Conservation (phyloP, 2,888 invertebrate species). For the Cephus rjabovi region DNA sequence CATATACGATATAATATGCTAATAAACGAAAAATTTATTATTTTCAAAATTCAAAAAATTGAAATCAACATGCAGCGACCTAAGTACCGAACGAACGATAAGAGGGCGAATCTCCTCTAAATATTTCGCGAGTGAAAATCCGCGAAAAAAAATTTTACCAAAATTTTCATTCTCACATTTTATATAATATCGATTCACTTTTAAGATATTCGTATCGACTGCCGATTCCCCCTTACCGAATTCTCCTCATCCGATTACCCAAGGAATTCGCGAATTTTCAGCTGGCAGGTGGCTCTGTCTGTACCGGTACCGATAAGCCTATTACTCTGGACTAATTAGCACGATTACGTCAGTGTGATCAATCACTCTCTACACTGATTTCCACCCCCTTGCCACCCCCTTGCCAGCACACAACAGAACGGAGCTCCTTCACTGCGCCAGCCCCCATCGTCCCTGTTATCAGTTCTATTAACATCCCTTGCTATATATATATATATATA, state of each 20-base stretch:
- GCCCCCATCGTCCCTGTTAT: background rate
- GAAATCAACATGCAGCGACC: background rate
- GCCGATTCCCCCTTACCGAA: background rate
- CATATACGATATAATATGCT: background rate
- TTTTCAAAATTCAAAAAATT: background rate
- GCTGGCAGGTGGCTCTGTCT: background rate
- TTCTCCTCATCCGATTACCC: conserved; percentile 12
- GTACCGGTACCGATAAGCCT: conserved; percentile 18
- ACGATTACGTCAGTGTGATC: conserved; percentile 21
- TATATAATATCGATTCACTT: background rate
- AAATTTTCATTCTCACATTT: background rate
- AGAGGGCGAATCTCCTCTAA: background rate
- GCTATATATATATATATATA: background rate
- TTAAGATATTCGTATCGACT: background rate
- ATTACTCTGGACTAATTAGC: conserved; percentile 22
- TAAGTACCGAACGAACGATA: background rate
- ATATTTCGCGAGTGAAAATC: too few relatives aligned
- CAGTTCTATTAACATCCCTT: background rate
- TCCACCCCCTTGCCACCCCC: conserved; percentile 1
- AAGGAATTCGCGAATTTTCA: conserved; percentile 13
- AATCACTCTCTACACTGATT: conserved; percentile 20
- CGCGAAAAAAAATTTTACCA: too few relatives aligned
- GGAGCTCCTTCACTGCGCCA: background rate
- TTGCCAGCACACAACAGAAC: background rate
- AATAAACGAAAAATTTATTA: background rate